Base-by-base conservation (phyloP, 2,888 invertebrate species). In the Microplitis manilae region DNA sequence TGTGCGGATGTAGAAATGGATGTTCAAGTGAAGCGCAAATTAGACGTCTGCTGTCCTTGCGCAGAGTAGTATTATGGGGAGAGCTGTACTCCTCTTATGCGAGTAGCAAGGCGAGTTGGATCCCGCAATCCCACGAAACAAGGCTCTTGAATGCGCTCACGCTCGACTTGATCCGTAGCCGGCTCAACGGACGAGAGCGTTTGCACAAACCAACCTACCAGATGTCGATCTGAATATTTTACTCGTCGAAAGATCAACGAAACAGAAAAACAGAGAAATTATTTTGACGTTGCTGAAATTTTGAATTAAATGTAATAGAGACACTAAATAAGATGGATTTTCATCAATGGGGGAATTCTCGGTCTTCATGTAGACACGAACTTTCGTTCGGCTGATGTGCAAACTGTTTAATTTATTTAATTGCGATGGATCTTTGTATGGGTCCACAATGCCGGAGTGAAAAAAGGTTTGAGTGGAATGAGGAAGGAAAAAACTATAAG, bases 211-310 rank as follows among this genome's bases (percentile, higher is more conserved):
- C 86, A 86, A 86, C 83, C 85, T 82, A 87, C 85, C 86, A 88
- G 88, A 88, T 89, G 88, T 88, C 85, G 87, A 87, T 85, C 84
- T 83, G 87, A 86, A 87, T 88, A 87, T 87, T 88, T 89, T 86
- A 83, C 77, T 68, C 73, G 68, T 61, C 73, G 39, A 50, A 71
- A 65, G 73, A 77, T 73, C 64, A 50, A 75, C 73, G 73, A 72
- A 79, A 61, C 40, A 78, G 62, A 78, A 69, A 68, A 65, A 77
- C 39, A 73, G 38, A 60, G 50, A 13, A 60, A 67, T 20, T 70
- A 15, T 13, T 50, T 50, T 13, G 13, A 50, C 62, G 71, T 61
- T 61, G 71, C 64, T 41, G 41, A 40, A 20, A 13, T 38, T n/a
- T 9, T n/a, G 15, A 30, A 30, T 30, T 30, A 30, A 30, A 30